A percentile compares a stretch with the other conserved stretches of the same genome.
Conservation (phyloP, 2,797 vertebrate species). For the Hyperoplus immaculatus region DNA sequence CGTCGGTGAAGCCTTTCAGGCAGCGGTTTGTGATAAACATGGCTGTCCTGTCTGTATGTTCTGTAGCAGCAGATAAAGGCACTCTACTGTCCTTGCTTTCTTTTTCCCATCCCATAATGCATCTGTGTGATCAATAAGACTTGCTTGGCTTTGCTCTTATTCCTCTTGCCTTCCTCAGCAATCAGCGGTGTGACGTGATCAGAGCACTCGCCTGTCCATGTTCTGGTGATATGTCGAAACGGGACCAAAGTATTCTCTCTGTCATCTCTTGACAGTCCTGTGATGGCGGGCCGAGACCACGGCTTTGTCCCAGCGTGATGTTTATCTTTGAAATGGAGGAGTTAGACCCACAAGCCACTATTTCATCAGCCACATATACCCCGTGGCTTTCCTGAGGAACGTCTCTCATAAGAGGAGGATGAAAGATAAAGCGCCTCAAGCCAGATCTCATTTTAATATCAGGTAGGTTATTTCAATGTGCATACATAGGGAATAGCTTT, state of each 20-base stretch:
- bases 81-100: slow-evolving; percentile 30
- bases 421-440: slow-evolving; percentile 56
- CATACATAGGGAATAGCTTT: slow-evolving; percentile 20
- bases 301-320: slow-evolving; percentile 63
- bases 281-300: slow-evolving; percentile 55
- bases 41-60: slow-evolving; percentile 18
- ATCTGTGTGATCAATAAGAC: slow-evolving; percentile 67
- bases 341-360: slow-evolving; percentile 54
- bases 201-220: slow-evolving; percentile 56
- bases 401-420: slow-evolving; percentile 59
- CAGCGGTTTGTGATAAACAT: slow-evolving; percentile 35
- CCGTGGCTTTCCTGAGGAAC: slow-evolving; percentile 48
- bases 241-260: slow-evolving; percentile 69
- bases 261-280: slow-evolving; percentile 68
- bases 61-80: slow-evolving; percentile 45
- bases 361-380: slow-evolving; percentile 40
- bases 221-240: slow-evolving; percentile 57
- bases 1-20: slow-evolving; percentile 2
- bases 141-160: slow-evolving; percentile 54
- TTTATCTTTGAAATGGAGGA: slow-evolving; percentile 73
- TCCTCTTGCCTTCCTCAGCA: slow-evolving; percentile 56
- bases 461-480: slow-evolving; percentile 40
- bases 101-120: slow-evolving; percentile 56
- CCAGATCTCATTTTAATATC: slow-evolving; percentile 46
- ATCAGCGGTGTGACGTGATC: slow-evolving; percentile 74